Evolutionary conservation across 2,888 invertebrate genomes (phyloP).

Genomic region (Syrphus vitripennis): DNA sequence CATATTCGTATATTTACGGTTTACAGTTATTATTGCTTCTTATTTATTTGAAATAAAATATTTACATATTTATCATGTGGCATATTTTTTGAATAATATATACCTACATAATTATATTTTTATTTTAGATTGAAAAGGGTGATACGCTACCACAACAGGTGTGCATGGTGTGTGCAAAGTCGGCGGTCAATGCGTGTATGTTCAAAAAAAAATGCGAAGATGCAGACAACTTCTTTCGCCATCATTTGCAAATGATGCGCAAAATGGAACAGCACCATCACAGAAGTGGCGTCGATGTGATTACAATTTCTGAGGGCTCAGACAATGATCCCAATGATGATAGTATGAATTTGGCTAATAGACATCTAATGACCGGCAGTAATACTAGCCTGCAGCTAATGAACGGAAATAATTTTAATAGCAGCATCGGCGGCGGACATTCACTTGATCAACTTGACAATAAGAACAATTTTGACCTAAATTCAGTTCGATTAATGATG

Average conservation of each 20-base stretch:
- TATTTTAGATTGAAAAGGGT: constrained; percentile 78
- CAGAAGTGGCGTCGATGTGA: constrained; percentile 55
- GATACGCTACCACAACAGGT: constrained; percentile 80
- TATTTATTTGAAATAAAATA: constrained; percentile 3
- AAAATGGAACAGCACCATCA: constrained; percentile 75
- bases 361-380: not conserved
- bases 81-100: constrained; percentile 27
- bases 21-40: constrained; percentile 54
- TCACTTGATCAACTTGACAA: constrained; percentile 29
- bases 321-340: constrained; percentile 55
- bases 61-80: constrained; percentile 40
- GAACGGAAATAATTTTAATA: constrained; percentile 30
- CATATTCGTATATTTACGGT: constrained; percentile 56
- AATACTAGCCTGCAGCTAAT: constrained; percentile 46
- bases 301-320: constrained; percentile 69
- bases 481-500: constrained; percentile 78
- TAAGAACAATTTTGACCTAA: constrained; percentile 74
- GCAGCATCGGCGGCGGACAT: not conserved
- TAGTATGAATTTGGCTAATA: not conserved
- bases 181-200: constrained; percentile 78
- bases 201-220: constrained; percentile 81
- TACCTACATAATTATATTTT: not conserved
- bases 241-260: constrained; percentile 77
- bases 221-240: constrained; percentile 79
- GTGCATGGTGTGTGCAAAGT: constrained; percentile 79